Evolutionary conservation across 2,797 vertebrate genomes (phyloP).

Genomic region (Sandelia bainsii): DNA sequence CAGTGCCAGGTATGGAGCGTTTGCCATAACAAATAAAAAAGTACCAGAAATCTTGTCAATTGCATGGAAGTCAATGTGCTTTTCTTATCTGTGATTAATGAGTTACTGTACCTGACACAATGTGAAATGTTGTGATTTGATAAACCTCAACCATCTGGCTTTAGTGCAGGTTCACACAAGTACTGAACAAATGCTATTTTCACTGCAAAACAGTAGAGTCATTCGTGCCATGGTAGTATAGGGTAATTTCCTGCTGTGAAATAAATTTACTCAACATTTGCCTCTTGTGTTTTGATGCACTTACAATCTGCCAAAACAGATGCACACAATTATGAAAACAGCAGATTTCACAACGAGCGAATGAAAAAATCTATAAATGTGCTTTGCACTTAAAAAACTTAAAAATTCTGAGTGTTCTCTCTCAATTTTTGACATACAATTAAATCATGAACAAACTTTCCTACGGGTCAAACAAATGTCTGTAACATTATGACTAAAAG

Average conservation of each 20-base stretch:
- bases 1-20: slow-evolving; percentile 8
- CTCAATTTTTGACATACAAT: neutral
- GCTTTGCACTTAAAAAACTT: neutral
- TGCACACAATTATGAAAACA: slow-evolving; percentile 24
- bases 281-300: slow-evolving; percentile 6
- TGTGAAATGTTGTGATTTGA: slow-evolving; percentile 7
- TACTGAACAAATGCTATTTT: neutral
- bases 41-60: slow-evolving; percentile 16
- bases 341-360: slow-evolving; percentile 15
- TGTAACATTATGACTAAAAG: neutral
- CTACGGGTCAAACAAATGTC: neutral
- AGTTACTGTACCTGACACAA: slow-evolving; percentile 24
- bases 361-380: slow-evolving; percentile 6
- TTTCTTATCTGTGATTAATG: slow-evolving; percentile 43
- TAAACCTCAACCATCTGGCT: slow-evolving; percentile 38
- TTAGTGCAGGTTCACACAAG: slow-evolving; percentile 16
- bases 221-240: neutral
- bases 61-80: slow-evolving; percentile 36
- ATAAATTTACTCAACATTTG: slow-evolving; percentile 24
- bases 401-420: neutral
- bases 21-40: slow-evolving; percentile 8
- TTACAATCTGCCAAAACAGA: slow-evolving; percentile 29
- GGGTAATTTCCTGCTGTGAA: neutral
- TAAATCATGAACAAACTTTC: neutral
- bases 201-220: neutral